Evolutionary conservation across 2,888 invertebrate species (phyloP), one percentile per base, ranked within the genome.

Genomic region (Drosophila multiciliata): DNA sequence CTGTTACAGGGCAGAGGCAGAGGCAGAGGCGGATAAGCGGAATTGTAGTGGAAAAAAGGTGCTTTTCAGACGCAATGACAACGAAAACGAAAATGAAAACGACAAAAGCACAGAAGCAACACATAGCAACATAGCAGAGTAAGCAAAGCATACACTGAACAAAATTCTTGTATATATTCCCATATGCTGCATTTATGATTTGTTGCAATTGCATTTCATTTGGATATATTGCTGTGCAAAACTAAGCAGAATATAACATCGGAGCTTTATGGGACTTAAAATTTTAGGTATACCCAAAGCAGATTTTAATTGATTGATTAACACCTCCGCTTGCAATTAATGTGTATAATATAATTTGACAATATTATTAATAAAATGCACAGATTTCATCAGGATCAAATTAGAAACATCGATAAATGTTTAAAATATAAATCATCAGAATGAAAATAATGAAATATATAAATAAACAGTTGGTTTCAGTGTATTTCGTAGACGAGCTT

Each of bases 1-100:
- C 68, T 73, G 68, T 23, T 61, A 36, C 49, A 53, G 38, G 40
- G 36, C 68, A 17, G 66, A 4, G 38, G 38, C 38, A 1, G 38
- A 23, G 38, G n/a, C 42, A 45, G 26, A 17, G 40, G 58, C 66
- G 83, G 77, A 75, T 80, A 86, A 88, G 78, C 80, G 82, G 66
- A 84, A 87, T 78, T 70, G 73, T 82, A 73, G 80, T 75, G 80
- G 78, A 73, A 82, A 75, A 76, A 87, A 82, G 69, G 78, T 75
- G 69, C 73, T 76, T 80, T 82, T 82, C 83, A 86, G 80, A 79
- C 68, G 76, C 75, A 75, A 65, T 69, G 80, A 87, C 80, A 79
- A 73, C 70, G 75, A 36, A 54, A 54, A 73, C 67, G 61, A 60
- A 52, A 66, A 45, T 45, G 45, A 64, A 70, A 75, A 73, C 67